phyloP scores from a whole-genome alignment of 2,888 invertebrate species.

The Apotomis capreana region DNA sequence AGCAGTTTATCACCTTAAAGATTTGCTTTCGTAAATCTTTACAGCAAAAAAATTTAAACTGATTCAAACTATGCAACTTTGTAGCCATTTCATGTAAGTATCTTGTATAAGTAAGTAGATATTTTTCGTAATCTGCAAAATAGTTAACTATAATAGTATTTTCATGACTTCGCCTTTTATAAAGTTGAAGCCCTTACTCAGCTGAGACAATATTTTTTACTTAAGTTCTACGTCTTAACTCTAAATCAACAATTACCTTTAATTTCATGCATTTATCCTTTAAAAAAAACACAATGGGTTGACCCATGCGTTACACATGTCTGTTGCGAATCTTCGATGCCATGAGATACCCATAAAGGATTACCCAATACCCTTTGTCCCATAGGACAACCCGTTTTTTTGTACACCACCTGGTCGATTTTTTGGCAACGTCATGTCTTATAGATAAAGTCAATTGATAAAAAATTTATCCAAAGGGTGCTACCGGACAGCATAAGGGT shows the following conservation, averaged over 20 bases:
- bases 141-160: too few relatives aligned
- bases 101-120: too few relatives aligned
- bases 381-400: constrained; percentile 46
- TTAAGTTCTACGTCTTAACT: constrained; percentile 10
- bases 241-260: constrained; percentile 51
- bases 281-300: constrained; percentile 53
- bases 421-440: constrained; percentile 66
- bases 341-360: constrained; percentile 58
- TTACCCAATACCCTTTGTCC: constrained; percentile 56
- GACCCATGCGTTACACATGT: constrained; percentile 73
- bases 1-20: too few relatives aligned
- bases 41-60: too few relatives aligned
- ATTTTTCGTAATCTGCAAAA: too few relatives aligned
- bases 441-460: constrained; percentile 70
- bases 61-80: too few relatives aligned
- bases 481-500: constrained; percentile 49
- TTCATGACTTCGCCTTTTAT: not conserved
- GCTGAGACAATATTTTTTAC: constrained; percentile 45
- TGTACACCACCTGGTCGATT: constrained; percentile 69
- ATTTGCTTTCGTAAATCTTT: too few relatives aligned
- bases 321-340: constrained; percentile 54
- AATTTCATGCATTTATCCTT: constrained; percentile 46
- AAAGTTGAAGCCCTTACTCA: constrained; percentile 25
- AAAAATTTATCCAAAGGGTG: constrained; percentile 62
- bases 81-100: too few relatives aligned